Evolutionary conservation across 2,888 invertebrate genomes (phyloP), one percentile per base, ranked within the genome.

Genomic region (Alloscopus bannaensis): DNA sequence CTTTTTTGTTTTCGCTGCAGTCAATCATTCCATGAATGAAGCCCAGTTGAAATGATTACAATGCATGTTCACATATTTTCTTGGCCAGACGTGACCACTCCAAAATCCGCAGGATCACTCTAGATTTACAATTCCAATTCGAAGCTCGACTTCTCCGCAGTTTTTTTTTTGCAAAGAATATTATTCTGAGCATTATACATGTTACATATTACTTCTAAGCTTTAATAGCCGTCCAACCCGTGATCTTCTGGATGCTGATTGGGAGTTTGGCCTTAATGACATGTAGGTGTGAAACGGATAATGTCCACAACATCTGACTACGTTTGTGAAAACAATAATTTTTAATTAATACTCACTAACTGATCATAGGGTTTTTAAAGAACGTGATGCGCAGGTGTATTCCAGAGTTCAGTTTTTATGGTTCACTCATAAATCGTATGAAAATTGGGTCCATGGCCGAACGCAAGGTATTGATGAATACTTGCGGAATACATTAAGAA

Each of bases 401-500:
- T 20, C 20, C 20, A 11, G 22, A 11, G 1, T 18, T 18, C n/a
- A 42, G 3, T 42, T 36, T 36, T 36, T 6, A 22, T 50, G 50
- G 22, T 50, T 22, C 16, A 18, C 8, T 13, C 18, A 50, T 3
- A 50, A 20, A 18, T 47, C 8, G 8, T 60, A 22, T 42, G 65
- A 65, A 65, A 65, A 47, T 65, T 62, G 28, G 66, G 66, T 68
- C 52, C 66, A 68, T 68, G 66, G 66, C 52, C 66, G 36, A 29
- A 59, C 28, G 47, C n/a, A 28, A 47, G 18, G 28, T 22, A 28
- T 24, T 45, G 28, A 24, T 22, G 47, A 6, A 6, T 3, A n/a
- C n/a, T 47, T 13, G 8, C 36, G 36, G 47, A 47, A n/a, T 13
- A 47, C 3, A n/a, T 6, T 6, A n/a, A 3, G 47, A 47, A n/a